A percentile compares a stretch with the other conserved stretches of the same genome.
phyloP scores from a whole-genome alignment of 2,888 invertebrate species.

The Neoaliturus tenellus region DNA sequence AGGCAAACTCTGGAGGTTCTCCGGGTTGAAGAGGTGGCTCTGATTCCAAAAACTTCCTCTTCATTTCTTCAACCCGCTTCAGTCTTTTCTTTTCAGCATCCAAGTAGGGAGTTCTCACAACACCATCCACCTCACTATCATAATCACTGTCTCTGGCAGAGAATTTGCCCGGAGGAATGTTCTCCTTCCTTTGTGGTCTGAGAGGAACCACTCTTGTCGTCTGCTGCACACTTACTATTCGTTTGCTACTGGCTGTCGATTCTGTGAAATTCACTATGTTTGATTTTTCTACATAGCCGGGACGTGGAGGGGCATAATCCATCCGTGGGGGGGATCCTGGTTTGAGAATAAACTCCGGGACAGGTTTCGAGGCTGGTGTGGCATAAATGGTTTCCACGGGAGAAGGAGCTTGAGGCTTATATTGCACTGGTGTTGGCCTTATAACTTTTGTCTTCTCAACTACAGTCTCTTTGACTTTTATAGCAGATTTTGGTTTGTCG shows the following conservation, averaged over 20 bases:
- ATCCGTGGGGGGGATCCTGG: conserved; percentile 78
- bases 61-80: conserved; percentile 70
- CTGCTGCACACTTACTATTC: conserved; percentile 82
- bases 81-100: conserved; percentile 70
- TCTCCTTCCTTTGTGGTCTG: conserved; percentile 33
- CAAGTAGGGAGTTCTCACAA: conserved; percentile 61
- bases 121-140: conserved; percentile 72
- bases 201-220: conserved; percentile 82
- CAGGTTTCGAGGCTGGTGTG: conserved; percentile 54
- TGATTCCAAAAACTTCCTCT: conserved; percentile 70
- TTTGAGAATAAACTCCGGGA: conserved; percentile 72
- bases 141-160: conserved; percentile 81
- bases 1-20: conserved; percentile 78
- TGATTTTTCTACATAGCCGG: conserved; percentile 78
- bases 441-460: conserved; percentile 57
- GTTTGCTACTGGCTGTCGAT: conserved; percentile 79
- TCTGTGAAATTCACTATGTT: conserved; percentile 84
- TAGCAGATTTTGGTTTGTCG: conserved; percentile 70
- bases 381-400: conserved; percentile 69
- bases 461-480: conserved; percentile 51
- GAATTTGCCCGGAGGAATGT: conserved; percentile 77
- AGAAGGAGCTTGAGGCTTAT: conserved; percentile 44
- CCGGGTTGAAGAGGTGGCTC: conserved; percentile 78
- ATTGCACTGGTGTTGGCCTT: conserved; percentile 52
- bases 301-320: conserved; percentile 77